Percentiles rank a stretch among this genome's conserved stretches.
Evolutionary conservation across 2,113 vertebrate genomes (phyloP).

Genomic region (Labrus mixtus): DNA sequence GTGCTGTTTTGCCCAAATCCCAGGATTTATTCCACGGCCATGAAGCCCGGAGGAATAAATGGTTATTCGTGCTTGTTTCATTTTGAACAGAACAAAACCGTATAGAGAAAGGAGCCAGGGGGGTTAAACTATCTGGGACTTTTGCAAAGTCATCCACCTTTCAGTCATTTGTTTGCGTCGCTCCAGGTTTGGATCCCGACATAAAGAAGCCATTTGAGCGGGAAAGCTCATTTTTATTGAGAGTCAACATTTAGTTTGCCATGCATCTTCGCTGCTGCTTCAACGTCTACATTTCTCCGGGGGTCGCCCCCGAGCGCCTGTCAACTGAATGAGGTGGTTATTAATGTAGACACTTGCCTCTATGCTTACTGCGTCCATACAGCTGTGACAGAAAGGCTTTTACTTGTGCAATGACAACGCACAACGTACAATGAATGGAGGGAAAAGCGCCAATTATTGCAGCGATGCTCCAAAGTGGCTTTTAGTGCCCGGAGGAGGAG

Average conservation of each 20-base stretch:
- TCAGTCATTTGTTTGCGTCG: conserved; percentile 56
- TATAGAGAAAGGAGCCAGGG: background rate
- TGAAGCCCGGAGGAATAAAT: conserved; percentile 61
- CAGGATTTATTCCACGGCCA: conserved; percentile 68
- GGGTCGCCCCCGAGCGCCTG: conserved; percentile 44
- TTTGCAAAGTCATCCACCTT: conserved; percentile 65
- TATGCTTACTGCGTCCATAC: conserved; percentile 30
- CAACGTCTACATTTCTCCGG: conserved; percentile 33
- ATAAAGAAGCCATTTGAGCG: conserved; percentile 56
- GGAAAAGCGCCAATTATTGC: conserved; percentile 55
- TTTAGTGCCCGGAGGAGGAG: conserved; percentile 54
- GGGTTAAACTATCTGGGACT: conserved; percentile 51
- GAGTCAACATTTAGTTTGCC: conserved; percentile 58
- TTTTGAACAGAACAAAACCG: conserved; percentile 45
- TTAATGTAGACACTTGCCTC: conserved; percentile 54
- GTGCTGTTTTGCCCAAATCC: conserved; percentile 66
- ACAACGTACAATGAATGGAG: conserved; percentile 33
- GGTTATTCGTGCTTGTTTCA: conserved; percentile 62
- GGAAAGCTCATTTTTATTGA: conserved; percentile 59
- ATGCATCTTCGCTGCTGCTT: conserved; percentile 6
- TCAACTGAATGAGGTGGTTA: conserved; percentile 62
- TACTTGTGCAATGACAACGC: conserved; percentile 7
- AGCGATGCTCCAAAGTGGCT: conserved; percentile 54
- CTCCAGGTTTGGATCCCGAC: conserved; percentile 46
- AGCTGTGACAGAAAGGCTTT: conserved; percentile 46